These are phyloP conservation scores for Odocoileus hemionus DNA, from an alignment of 2,113 vertebrate genomes.

Conservation along the genomic window DNA sequence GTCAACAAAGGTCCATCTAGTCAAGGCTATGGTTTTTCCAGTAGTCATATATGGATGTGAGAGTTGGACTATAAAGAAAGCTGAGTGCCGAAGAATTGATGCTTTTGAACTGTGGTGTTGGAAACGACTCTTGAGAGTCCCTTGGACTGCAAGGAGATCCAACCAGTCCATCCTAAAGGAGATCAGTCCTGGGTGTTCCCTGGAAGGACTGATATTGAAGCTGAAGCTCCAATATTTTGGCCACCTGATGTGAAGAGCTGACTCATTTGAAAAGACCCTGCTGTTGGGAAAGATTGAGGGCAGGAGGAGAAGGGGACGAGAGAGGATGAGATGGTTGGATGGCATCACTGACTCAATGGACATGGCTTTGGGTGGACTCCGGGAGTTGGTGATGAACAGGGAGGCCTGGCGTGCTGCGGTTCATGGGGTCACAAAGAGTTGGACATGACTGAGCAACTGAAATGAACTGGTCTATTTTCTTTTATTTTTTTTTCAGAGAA, in stretches of 20 bases:
- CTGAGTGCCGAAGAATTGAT: background rate
- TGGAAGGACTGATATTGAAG: background rate
- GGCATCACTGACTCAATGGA: background rate
- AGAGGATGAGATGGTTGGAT: background rate
- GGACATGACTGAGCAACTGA: rapidly evolving
- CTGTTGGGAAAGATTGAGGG: background rate
- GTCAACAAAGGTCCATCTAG: background rate
- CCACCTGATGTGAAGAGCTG: background rate
- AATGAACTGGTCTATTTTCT: background rate
- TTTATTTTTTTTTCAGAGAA: background rate
- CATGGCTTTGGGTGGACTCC: background rate
- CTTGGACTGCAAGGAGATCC: background rate
- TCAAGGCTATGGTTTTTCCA: background rate
- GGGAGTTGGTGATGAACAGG: background rate
- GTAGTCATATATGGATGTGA: background rate
- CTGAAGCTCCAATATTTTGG: background rate
- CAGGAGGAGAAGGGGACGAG: background rate
- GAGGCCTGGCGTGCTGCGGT: background rate
- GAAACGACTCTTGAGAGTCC: background rate
- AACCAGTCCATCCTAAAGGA: background rate
- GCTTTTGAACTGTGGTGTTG: background rate
- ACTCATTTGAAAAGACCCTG: background rate
- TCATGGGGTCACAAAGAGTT: background rate
- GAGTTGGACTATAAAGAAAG: background rate
- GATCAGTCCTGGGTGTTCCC: background rate